phyloP scores from a whole-genome alignment of 2,888 invertebrate species.

The Aplocera efformata region DNA sequence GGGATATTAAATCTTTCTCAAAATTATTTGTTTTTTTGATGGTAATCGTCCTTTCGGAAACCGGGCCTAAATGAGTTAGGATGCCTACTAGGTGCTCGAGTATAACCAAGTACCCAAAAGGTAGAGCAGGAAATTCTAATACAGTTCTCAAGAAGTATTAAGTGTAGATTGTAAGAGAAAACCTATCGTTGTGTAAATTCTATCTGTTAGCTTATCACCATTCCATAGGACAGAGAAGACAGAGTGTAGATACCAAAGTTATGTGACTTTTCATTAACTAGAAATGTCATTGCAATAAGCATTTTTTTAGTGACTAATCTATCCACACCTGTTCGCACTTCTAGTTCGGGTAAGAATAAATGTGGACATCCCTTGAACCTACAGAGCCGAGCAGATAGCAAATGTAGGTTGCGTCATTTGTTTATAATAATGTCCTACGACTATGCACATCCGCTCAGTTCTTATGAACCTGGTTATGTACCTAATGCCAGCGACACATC shows the following conservation, averaged over 20 bases:
- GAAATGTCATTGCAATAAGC: slow-evolving; percentile 21
- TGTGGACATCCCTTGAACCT: slow-evolving; percentile 9
- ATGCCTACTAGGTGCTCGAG: background rate
- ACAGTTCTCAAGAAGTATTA: slow-evolving; percentile 8
- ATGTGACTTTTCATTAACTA: slow-evolving; percentile 4
- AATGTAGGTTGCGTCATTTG: background rate
- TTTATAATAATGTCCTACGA: background rate
- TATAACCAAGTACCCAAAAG: slow-evolving; percentile 7
- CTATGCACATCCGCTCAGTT: slow-evolving; percentile 7
- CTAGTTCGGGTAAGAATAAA: slow-evolving; percentile 12
- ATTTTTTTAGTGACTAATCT: slow-evolving; percentile 16
- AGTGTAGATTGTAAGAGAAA: slow-evolving; percentile 14
- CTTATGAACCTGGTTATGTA: slow-evolving; percentile 4
- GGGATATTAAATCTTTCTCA: too few relatives aligned
- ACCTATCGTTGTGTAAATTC: slow-evolving; percentile 12
- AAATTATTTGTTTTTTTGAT: too few relatives aligned
- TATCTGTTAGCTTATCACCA: slow-evolving; percentile 16
- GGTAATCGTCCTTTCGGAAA: too few relatives aligned
- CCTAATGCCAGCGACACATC: slow-evolving; percentile 11
- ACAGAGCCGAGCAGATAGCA: slow-evolving; percentile 14
- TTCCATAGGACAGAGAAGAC: slow-evolving; percentile 21
- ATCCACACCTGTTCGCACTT: slow-evolving; percentile 23
- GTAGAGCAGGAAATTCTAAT: slow-evolving; percentile 12
- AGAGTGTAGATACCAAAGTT: slow-evolving; percentile 10
- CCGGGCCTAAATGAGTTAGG: slow-evolving; percentile 17